A percentile compares a stretch with the other conserved stretches of the same genome.
These are phyloP conservation scores for Cydia fagiglandana DNA, from an alignment of 1,140 invertebrate species.

Conservation along the genomic window DNA sequence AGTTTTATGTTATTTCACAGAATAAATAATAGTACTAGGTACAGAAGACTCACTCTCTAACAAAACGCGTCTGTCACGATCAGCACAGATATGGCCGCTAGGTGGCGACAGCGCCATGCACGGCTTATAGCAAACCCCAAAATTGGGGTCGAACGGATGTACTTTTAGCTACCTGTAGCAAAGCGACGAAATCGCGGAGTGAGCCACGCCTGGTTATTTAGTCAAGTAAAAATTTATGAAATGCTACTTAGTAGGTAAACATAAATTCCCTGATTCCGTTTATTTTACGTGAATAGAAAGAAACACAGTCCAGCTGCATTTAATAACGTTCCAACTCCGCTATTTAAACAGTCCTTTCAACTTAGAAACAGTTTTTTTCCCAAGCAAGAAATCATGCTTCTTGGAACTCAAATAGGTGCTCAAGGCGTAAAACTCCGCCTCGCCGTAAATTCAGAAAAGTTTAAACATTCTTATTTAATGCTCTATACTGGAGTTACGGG, in stretches of 20 bases:
- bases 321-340: neutral
- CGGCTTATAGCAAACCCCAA: too few species aligned
- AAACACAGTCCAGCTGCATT: neutral
- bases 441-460: neutral
- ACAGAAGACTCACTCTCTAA: too few species aligned
- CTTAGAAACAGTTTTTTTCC: neutral
- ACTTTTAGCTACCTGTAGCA: too few species aligned
- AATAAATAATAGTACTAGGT: too few species aligned
- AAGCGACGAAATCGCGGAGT: too few species aligned
- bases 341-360: slow-evolving; percentile 1
- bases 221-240: too few species aligned
- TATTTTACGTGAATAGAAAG: neutral
- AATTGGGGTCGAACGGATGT: too few species aligned
- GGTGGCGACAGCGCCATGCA: too few species aligned
- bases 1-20: too few species aligned
- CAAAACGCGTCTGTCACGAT: too few species aligned
- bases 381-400: neutral
- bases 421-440: neutral
- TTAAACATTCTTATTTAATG: slow-evolving; percentile 17
- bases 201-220: too few species aligned
- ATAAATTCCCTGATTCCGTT: neutral
- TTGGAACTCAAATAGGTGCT: neutral
- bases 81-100: too few species aligned
- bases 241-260: neutral
- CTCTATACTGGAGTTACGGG: slow-evolving; percentile 12